phyloP scores from a whole-genome alignment of 1,140 invertebrate species.

The Bombus soroeensis region DNA sequence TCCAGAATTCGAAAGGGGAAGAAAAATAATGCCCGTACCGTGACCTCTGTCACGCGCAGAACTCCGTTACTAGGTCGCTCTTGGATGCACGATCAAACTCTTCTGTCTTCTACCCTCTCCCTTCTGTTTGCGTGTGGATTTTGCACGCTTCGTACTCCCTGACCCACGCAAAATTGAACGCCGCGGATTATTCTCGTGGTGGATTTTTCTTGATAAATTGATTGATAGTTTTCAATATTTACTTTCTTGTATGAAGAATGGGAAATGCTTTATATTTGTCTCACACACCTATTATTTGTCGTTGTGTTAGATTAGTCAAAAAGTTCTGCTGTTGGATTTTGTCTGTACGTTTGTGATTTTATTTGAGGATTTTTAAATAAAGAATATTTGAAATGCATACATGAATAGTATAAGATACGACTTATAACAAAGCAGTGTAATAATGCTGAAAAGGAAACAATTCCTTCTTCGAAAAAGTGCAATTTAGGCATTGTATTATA shows the following conservation, averaged over 20 bases:
- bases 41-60: conserved; percentile 49
- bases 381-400: not conserved
- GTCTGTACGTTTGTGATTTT: not conserved
- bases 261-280: not conserved
- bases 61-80: conserved; percentile 39
- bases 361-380: not conserved
- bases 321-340: not conserved
- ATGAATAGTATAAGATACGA: too few species aligned
- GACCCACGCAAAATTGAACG: not conserved
- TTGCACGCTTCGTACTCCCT: not conserved
- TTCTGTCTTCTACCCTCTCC: not conserved
- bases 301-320: not conserved
- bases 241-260: not conserved
- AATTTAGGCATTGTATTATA: too few species aligned
- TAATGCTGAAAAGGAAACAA: not conserved
- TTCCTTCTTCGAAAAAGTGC: too few species aligned
- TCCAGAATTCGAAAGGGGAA: conserved; percentile 21
- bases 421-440: not conserved
- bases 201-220: not conserved
- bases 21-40: conserved; percentile 46
- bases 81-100: conserved; percentile 38
- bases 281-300: not conserved
- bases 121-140: not conserved
- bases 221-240: not conserved
- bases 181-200: not conserved